A percentile compares a stretch with the other conserved stretches of the same genome.
phyloP scores from a whole-genome alignment of 1,140 invertebrate species.

The Coboldia fuscipes region DNA sequence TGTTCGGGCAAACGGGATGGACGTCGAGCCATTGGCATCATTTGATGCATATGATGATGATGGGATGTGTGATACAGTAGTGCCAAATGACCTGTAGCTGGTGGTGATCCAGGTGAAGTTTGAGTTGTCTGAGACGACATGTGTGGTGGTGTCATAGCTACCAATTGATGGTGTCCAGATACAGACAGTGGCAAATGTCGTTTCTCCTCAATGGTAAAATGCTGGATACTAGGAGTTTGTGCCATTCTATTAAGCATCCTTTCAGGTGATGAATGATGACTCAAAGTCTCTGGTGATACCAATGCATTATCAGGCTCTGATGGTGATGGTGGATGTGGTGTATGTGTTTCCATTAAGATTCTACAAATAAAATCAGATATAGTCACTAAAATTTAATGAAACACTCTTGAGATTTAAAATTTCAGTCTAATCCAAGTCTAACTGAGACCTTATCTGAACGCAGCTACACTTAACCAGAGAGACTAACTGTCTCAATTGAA shows the following conservation, averaged over 20 bases:
- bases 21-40: conserved; percentile 17
- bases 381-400: no score
- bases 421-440: no score
- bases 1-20: conserved; percentile 18
- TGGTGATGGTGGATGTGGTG: conserved; percentile 35
- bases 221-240: conserved; percentile 14
- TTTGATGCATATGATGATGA: conserved; percentile 18
- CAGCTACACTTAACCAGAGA: no score
- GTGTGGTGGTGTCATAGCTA: conserved; percentile 7
- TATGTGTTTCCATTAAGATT: conserved; percentile 4
- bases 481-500: no score
- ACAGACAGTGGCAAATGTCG: conserved; percentile 13
- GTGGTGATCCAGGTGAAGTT: conserved; percentile 8
- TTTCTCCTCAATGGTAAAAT: conserved; percentile 18
- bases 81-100: conserved; percentile 14
- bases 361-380: no score
- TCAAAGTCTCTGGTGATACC: conserved; percentile 47
- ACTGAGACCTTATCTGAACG: no score
- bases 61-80: conserved; percentile 15
- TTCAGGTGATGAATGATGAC: conserved; percentile 29
- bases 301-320: conserved; percentile 45
- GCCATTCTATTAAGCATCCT: conserved; percentile 10
- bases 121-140: not conserved
- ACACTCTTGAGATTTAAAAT: no score
- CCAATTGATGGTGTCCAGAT: conserved; percentile 7